A percentile compares a stretch with the other conserved stretches of the same genome.
Evolutionary conservation across 2,888 invertebrate genomes (phyloP).

Genomic region (Papilio gigon): DNA sequence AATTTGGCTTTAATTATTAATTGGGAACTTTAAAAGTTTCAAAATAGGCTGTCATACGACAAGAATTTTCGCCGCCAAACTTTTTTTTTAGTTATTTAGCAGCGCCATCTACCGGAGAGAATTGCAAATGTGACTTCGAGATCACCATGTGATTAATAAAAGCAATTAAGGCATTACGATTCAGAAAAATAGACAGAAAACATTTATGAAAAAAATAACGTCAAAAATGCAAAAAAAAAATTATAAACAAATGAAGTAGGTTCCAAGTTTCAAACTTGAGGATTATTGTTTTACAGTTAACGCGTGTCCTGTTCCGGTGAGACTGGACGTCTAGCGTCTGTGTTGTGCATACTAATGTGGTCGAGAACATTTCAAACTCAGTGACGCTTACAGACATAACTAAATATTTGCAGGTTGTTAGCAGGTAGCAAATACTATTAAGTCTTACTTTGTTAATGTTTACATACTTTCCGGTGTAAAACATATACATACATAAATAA

Average conservation of each 20-base stretch:
- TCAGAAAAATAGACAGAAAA: neutral
- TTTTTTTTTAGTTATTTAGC: neutral
- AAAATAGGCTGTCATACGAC: neutral
- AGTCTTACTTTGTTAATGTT: too few relatives aligned
- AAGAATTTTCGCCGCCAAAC: neutral
- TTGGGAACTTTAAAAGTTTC: neutral
- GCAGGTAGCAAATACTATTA: too few relatives aligned
- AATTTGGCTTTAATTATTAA: neutral
- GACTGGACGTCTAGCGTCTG: conserved; percentile 9
- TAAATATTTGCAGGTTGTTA: neutral
- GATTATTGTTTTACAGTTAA: neutral
- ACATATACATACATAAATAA: too few relatives aligned
- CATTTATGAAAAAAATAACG: neutral
- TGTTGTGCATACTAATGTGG: neutral
- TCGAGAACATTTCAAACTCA: neutral
- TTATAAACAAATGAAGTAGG: neutral
- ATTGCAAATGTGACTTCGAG: neutral
- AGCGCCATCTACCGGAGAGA: neutral
- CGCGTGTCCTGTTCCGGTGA: neutral
- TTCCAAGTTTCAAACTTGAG: neutral
- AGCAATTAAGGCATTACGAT: neutral
- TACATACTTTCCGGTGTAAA: too few relatives aligned
- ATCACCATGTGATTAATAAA: neutral
- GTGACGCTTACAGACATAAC: neutral
- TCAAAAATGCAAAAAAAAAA: too few relatives aligned